Evolutionary conservation across 53 echinoderm and acorn worm genomes (phyloP).

Genomic region (Apostichopus leukothele): DNA sequence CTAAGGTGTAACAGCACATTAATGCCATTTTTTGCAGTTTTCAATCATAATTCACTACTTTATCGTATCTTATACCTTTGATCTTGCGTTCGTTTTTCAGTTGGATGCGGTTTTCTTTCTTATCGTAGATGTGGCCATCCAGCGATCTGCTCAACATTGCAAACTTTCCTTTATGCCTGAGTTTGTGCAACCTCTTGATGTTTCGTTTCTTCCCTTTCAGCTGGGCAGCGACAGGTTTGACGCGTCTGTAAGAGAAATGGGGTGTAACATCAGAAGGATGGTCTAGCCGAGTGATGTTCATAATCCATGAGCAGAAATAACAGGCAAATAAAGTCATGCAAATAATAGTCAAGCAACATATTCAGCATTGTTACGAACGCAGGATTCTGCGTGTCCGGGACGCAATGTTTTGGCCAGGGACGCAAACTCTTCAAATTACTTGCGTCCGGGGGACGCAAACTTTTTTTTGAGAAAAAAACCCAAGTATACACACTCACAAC

Average conservation of each 20-base stretch:
- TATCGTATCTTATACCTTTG: not conserved
- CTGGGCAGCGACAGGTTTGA: constrained; percentile 6
- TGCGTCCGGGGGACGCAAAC: too few species aligned
- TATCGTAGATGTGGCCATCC: not conserved
- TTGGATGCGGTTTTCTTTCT: not conserved
- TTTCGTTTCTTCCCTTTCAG: constrained; percentile 27
- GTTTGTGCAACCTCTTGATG: constrained; percentile 39
- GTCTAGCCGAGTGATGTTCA: too few species aligned
- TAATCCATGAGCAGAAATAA: too few species aligned
- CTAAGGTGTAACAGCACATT: not conserved
- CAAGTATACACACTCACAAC: too few species aligned
- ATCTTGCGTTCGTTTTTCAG: not conserved
- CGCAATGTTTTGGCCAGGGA: too few species aligned
- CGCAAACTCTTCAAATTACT: too few species aligned
- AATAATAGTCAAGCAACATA: too few species aligned
- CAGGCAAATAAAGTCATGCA: too few species aligned
- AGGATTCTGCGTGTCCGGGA: too few species aligned
- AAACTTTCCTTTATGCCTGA: constrained; percentile 7
- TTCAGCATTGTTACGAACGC: too few species aligned
- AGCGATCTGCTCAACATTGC: not conserved
- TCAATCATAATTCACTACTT: not conserved
- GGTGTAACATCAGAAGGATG: too few species aligned
- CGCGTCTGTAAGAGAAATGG: not conserved
- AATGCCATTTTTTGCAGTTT: not conserved
- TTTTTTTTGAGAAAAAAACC: too few species aligned